These are phyloP conservation scores for Aphidius gifuensis DNA, from an alignment of 1,140 invertebrate species.

Conservation along the genomic window DNA sequence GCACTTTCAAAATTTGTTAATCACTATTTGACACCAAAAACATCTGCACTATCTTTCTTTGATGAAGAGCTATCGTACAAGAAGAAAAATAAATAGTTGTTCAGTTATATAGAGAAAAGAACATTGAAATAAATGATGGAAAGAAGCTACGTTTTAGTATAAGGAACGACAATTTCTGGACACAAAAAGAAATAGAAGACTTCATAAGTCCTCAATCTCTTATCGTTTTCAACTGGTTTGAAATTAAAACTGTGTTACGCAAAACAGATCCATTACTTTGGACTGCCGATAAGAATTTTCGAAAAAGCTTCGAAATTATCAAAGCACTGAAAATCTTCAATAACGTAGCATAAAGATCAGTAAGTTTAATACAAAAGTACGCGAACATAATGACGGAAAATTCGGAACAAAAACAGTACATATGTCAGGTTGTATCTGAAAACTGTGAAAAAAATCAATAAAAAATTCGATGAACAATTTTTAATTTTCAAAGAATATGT, in stretches of 20 bases:
- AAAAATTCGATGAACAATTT: too few relatives aligned
- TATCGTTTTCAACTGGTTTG: constrained; percentile 21
- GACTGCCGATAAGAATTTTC: constrained; percentile 7
- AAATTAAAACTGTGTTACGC: constrained; percentile 19
- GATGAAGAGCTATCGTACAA: too few relatives aligned
- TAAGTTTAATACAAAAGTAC: constrained; percentile 30
- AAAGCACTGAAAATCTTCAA: constrained; percentile 29
- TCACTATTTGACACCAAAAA: too few relatives aligned
- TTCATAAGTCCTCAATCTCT: too few relatives aligned
- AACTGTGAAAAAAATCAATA: constrained; percentile 13
- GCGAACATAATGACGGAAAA: constrained; percentile 21
- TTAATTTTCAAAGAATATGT: too few relatives aligned
- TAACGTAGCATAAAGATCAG: constrained; percentile 26
- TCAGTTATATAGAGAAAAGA: not conserved
- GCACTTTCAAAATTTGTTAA: too few relatives aligned
- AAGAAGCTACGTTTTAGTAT: too few relatives aligned
- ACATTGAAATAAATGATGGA: too few relatives aligned
- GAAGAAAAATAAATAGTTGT: too few relatives aligned
- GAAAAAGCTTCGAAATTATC: constrained; percentile 17
- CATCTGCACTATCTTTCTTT: too few relatives aligned
- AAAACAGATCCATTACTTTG: constrained; percentile 9
- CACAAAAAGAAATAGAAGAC: too few relatives aligned
- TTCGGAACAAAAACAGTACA: constrained; percentile 21
- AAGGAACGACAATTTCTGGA: too few relatives aligned
- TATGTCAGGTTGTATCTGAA: constrained; percentile 23